Evolutionary conservation across 2,888 invertebrate species (phyloP), one percentile per base, ranked within the genome.

Genomic region (Epinotia ramella): DNA sequence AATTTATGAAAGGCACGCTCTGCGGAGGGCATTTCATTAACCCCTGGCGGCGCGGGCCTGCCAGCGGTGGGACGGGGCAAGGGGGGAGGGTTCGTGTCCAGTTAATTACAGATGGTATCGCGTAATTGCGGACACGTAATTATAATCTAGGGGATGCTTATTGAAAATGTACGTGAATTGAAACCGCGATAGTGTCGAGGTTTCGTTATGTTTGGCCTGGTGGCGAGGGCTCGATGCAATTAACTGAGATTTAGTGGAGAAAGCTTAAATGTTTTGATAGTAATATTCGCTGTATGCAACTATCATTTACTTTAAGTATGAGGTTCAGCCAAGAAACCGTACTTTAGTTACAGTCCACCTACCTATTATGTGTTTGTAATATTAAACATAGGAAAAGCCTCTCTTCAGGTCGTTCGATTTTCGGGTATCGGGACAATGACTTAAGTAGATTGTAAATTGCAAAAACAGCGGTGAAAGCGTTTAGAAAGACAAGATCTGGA

Each of bases 61-160:
- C n/a, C 40, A 49, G 57, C 20, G 60, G 33, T 1, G 24, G 24
- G 13, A 11, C 28, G 65, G 63, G 56, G 33, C 46, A 20, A 63
- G 49, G 59, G 64, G 63, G 69, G 73, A 59, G 70, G 78, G 78
- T 64, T 73, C 74, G 73, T 77, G 73, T 73, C 65, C 78, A 77
- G 78, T 80, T 81, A 81, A 81, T 83, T 83, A 82, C 76, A 77
- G 82, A 81, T 80, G 74, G 77, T 79, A 79, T 81, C 81, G 73
- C 76, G 71, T 79, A 81, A 81, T 81, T 79, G 79, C 77, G 53
- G 70, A 78, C 79, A 77, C 75, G 78, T 60, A 62, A 71, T 76
- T 76, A 76, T 76, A 67, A 76, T 76, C 72, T 72, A 72, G 68
- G 69, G 71, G 70, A 67, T 62, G 62, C 33, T 70, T 75, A 76